A percentile compares a stretch with the other conserved stretches of the same genome.
Evolutionary conservation across 2,113 vertebrate genomes (phyloP).

Genomic region (Upupa epops): DNA sequence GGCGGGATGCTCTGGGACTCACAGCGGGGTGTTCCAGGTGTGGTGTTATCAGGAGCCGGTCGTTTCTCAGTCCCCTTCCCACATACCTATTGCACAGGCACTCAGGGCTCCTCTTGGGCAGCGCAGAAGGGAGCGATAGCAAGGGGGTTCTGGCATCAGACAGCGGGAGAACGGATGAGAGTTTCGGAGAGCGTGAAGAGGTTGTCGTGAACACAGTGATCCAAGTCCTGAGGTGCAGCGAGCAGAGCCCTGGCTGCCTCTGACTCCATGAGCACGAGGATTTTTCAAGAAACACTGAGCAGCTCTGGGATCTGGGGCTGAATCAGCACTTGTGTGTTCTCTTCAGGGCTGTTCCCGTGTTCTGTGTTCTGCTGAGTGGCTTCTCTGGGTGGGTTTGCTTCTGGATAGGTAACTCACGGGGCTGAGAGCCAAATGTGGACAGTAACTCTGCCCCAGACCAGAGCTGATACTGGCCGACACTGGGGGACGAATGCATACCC

Average conservation of each 20-base stretch:
- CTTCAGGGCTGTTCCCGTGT: not conserved
- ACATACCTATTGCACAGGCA: not conserved
- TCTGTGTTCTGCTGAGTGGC: constrained; percentile 10
- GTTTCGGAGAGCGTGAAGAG: not conserved
- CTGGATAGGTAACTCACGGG: not conserved
- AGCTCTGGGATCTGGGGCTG: not conserved
- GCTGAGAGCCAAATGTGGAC: not conserved
- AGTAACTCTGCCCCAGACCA: not conserved
- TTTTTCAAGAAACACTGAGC: accelerated
- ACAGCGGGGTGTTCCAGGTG: not conserved
- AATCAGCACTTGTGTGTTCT: not conserved
- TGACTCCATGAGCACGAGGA: accelerated
- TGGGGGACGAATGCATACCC: not conserved
- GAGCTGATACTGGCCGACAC: not conserved
- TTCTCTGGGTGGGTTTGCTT: not conserved
- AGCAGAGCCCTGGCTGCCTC: not conserved
- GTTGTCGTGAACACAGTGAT: not conserved
- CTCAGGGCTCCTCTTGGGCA: not conserved
- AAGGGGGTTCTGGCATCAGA: not conserved
- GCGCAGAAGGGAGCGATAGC: not conserved
- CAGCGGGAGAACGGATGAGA: not conserved
- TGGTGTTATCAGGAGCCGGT: not conserved
- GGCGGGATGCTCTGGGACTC: not conserved
- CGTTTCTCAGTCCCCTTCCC: constrained; percentile 14
- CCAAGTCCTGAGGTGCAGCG: not conserved